Evolutionary conservation across 2,797 vertebrate genomes (phyloP), one percentile per base, ranked within the genome.

Genomic region (Selene dorsalis): DNA sequence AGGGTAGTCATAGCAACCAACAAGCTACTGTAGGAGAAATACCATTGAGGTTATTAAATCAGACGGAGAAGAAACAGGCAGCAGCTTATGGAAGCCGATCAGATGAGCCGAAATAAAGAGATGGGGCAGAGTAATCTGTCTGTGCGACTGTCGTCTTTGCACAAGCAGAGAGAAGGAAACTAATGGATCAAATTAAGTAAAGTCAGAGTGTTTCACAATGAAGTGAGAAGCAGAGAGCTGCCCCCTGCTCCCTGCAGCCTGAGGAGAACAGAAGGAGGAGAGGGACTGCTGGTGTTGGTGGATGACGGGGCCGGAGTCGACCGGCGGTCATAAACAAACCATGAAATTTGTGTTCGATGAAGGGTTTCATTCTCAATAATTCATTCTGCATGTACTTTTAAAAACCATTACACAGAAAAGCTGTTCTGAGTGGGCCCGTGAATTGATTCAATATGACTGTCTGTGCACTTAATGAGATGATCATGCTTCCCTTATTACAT

Each of bases 1-100:
- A 79, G 14, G 43, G 91, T 89, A 64, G 50, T 84, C 69, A 87
- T 85, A 85, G 84, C 67, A 88, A 92, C 92, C 88, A 87, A 53
- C 73, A 89, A 87, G 89, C 91, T 57, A 84, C 38, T 2, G 66
- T 28, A 13, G 78, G 67, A 56, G 41, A 43, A 48, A 10, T 65
- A 52, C 60, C 62, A n/a, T 6, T n/a, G 69, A 79, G 67, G 82
- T 88, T 83, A 90, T 87, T 87, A 82, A 84, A 87, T 89, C 75
- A 63, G 82, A 85, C 45, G 73, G 68, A 84, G 70, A 20, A 82
- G 43, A 76, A 82, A 69, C 65, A 63, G 4, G 68, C 38, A 70
- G 63, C 6, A 65, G 58, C 80, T 80, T 58, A 66, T 22, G 45
- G 71, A 55, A 77, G 48, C 47, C 58, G 30, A 56, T 62, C 48